Base-by-base conservation (phyloP, 2,797 vertebrate species). In the Anguilla obscura region DNA sequence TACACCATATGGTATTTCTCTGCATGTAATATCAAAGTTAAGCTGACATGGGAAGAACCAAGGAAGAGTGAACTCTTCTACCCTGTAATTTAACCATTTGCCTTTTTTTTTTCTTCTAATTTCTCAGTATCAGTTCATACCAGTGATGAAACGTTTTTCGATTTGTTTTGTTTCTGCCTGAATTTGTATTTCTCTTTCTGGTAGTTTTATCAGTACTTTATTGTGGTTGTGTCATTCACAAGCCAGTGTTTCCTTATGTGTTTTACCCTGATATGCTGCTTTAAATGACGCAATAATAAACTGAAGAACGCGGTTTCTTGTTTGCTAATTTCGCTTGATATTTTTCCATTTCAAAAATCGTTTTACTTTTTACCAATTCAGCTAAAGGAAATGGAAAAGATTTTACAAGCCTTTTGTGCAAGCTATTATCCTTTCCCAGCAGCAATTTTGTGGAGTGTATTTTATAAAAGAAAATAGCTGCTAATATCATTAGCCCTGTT, bases 11-110 rank as follows among this genome's bases (percentile, higher is more conserved):
- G 71, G 30, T 76, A 76, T 85, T 85, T 66, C 40, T 56, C 48
- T 45, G 66, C 54, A 21, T 45, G 66, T 66, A 88, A 74, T 76
- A 58, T 66, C 52, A 88, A 52, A 74, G 30, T 83, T 85, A 71
- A 40, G 36, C 36, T 36, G 56, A 58, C 56, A 40, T 74, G 33
- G 74, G 33, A 76, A 33, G 14, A 40, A 76, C 33, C 74, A 40
- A 9, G 18, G 30, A 76, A 76, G 36, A 33, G 36, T 76, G 30
- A 76, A 36, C 87, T 88, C 45, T 56, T 88, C 87, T 33, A 84
- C n/a, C 33, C 87, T 45, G 63, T 66, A 50, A 69, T 58, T 84
- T 52, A 69, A 84, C 60, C 79, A 83, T 83, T 71, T 63, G 33
- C 30, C 63, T 56, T 87, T 71, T 84, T 84, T 84, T 71, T 50